Conservation (phyloP, 64 coral and sea anemone species). For the Platygyra sinensis region DNA sequence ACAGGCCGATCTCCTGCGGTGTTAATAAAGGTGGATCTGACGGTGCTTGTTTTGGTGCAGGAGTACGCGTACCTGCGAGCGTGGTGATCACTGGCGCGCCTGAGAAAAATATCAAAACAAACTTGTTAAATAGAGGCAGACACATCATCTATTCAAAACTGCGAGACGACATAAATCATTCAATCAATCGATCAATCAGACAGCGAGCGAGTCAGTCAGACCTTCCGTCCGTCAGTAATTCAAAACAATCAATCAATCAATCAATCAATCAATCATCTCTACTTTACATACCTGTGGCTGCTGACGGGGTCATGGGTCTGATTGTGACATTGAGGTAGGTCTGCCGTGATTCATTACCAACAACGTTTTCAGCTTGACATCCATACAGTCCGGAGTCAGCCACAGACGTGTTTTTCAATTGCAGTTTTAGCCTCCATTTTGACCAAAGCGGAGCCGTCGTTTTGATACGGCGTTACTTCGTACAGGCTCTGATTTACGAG, state of each 20-base stretch:
- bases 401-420: conserved; percentile 1
- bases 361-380: conserved; percentile 20
- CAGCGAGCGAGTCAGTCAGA: neutral
- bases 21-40: neutral
- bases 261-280: too few species aligned
- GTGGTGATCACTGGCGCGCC: neutral
- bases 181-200: neutral
- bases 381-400: conserved; percentile 30
- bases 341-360: neutral
- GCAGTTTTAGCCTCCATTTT: neutral
- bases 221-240: too few species aligned
- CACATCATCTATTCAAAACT: neutral
- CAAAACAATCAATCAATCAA: too few species aligned
- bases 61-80: neutral
- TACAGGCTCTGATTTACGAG: conserved; percentile 6
- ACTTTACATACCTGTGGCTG: too few species aligned
- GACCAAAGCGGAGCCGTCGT: neutral
- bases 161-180: neutral
- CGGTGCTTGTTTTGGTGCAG: neutral
- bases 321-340: conserved; percentile 21
- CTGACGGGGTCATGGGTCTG: neutral
- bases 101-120: neutral
- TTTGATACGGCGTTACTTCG: neutral
- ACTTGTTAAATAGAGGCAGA: too few species aligned
- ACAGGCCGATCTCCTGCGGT: conserved; percentile 8